Evolutionary conservation across 2,113 vertebrate species (phyloP).

Genomic region (Chinchilla lanigera): DNA sequence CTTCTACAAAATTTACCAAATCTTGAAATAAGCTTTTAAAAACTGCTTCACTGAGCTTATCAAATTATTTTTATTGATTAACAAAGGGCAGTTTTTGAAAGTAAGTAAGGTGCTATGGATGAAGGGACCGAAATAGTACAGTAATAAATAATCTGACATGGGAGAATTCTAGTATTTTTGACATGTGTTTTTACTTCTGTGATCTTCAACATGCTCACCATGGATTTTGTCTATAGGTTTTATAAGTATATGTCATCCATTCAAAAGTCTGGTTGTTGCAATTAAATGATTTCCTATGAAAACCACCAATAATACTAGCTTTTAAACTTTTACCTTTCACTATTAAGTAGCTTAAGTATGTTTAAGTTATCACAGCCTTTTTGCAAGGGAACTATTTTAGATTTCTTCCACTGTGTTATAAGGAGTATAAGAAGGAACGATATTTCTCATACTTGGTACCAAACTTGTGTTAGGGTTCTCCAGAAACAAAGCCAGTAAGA

Average conservation of each 20-base stretch:
- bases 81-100: neutral
- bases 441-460: neutral
- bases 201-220: neutral
- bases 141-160: neutral
- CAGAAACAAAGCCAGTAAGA: neutral
- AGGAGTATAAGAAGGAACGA: neutral
- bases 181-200: neutral
- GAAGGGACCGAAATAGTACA: neutral
- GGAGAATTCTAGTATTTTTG: neutral
- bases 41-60: neutral
- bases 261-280: neutral
- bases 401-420: neutral
- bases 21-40: neutral
- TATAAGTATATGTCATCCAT: neutral
- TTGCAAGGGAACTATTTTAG: neutral
- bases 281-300: neutral
- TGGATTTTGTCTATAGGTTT: neutral
- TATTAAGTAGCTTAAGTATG: neutral
- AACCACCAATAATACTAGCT: neutral
- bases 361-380: neutral
- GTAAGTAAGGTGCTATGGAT: neutral
- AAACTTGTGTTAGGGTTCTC: neutral
- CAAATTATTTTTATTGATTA: neutral
- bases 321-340: neutral
- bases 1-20: neutral